Conservation (phyloP, 2,113 vertebrate genomes). For the Apodemus sylvaticus region DNA sequence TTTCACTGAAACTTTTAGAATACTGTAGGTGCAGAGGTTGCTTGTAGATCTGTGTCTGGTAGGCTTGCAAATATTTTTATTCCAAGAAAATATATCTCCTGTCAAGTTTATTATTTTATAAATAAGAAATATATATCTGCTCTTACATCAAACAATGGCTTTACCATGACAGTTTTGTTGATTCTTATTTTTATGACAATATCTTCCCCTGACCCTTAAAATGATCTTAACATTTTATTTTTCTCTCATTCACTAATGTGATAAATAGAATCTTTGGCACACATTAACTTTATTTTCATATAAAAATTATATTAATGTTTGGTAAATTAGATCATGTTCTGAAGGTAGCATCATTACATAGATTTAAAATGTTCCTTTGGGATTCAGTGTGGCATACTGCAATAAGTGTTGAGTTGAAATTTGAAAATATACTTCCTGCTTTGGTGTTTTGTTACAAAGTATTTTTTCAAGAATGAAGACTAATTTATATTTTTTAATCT, state of each 20-base stretch:
- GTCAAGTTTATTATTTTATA: not conserved
- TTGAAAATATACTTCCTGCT: not conserved
- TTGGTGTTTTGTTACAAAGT: not conserved
- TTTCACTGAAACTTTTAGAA: not conserved
- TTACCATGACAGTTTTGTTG: not conserved
- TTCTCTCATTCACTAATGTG: not conserved
- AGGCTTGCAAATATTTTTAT: not conserved
- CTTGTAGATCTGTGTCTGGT: not conserved
- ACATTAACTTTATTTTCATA: not conserved
- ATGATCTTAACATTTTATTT: not conserved
- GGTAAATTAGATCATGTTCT: not conserved
- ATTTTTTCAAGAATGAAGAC: not conserved
- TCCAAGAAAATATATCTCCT: not conserved
- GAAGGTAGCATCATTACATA: not conserved
- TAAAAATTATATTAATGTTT: not conserved
- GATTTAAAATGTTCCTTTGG: not conserved
- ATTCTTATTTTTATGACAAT: not conserved
- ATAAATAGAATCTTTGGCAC: not conserved
- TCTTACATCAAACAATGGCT: not conserved
- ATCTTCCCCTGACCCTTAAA: not conserved
- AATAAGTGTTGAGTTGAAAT: too few species aligned
- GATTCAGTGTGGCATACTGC: not conserved
- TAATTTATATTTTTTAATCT: not conserved
- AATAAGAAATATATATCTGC: not conserved
- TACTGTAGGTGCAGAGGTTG: not conserved